Conservation (phyloP, 2,888 invertebrate genomes). For the Tyria jacobaeae region DNA sequence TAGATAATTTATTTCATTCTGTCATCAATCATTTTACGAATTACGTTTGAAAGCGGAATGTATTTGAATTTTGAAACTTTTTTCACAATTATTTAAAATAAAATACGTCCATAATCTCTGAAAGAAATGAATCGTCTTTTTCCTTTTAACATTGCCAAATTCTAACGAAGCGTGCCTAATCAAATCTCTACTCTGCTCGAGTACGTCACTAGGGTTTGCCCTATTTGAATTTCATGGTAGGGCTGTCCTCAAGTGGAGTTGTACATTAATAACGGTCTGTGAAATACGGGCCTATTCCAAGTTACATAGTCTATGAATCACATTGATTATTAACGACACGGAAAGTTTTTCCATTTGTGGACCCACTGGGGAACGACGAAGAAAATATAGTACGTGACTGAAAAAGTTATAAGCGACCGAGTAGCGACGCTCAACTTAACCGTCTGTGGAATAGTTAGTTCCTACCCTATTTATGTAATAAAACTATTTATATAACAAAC, state of each 20-base stretch:
- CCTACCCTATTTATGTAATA: not conserved
- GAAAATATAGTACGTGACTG: conserved; percentile 57
- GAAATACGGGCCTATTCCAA: conserved; percentile 35
- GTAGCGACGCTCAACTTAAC: not conserved
- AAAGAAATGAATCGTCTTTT: conserved; percentile 30
- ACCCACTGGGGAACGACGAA: conserved; percentile 47
- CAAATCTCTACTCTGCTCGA: conserved; percentile 36
- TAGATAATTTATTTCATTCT: too few species aligned
- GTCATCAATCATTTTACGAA: not conserved
- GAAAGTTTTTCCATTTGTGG: conserved; percentile 64
- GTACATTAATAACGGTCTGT: conserved; percentile 43
- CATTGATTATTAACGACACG: conserved; percentile 52
- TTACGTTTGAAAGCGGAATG: not conserved
- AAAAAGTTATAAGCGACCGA: conserved; percentile 45
- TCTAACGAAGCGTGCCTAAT: conserved; percentile 35
- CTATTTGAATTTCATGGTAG: conserved; percentile 41
- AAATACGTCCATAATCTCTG: conserved; percentile 9
- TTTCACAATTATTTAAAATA: not conserved
- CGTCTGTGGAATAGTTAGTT: not conserved
- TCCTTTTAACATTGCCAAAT: conserved; percentile 21
- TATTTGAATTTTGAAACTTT: not conserved
- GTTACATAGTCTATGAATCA: conserved; percentile 44
- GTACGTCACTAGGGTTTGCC: conserved; percentile 31
- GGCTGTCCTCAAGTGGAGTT: conserved; percentile 31
- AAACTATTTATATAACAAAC: not conserved